Evolutionary conservation across 2,797 vertebrate species (phyloP), one percentile per base, ranked within the genome.

Genomic region (Atherinosoma microstoma): DNA sequence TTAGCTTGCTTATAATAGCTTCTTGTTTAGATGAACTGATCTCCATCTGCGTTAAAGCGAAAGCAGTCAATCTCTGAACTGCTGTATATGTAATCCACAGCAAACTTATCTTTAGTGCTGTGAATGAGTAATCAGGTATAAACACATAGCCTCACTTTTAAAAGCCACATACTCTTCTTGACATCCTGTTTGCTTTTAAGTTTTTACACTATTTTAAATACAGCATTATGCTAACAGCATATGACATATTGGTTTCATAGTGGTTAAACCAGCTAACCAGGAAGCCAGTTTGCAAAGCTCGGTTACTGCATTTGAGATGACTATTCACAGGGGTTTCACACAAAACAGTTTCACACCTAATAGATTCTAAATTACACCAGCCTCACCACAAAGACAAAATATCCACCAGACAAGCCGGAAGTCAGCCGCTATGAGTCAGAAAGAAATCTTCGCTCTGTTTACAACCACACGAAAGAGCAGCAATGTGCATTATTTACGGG

Each of bases 331-430:
- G 67, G 27, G 65, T 84, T 84, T 79, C 71, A 69, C 78, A 58
- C 30, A 3, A 38, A 95, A 56, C 77, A 61, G 67, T 87, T 86
- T 87, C 86, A 85, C 79, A 78, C 76, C 67, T 88, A 87, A 87
- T 87, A 59, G 73, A 87, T 64, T 58, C 32, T 62, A 83, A 76
- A 80, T 80, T 79, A 75, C 59, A 74, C 89, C 78, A 74, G 67
- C 69, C 71, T 80, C 71, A 79, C 77, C 79, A 75, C 81, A 84
- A 78, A 78, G 75, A 78, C 45, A 1, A 75, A 84, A 75, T 67
- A 78, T 67, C 54, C 65, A 30, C 29, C 40, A 66, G 82, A 64
- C 75, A 70, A 81, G 79, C 75, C 8, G n/a, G 59, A 47, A 78
- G 75, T 58, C 12, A 6, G 60, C 73, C 64, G 70, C 72, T 73